Percentiles rank a stretch among this genome's conserved stretches.
Evolutionary conservation across 2,888 invertebrate species (phyloP).

Genomic region (Saturnia pavonia): DNA sequence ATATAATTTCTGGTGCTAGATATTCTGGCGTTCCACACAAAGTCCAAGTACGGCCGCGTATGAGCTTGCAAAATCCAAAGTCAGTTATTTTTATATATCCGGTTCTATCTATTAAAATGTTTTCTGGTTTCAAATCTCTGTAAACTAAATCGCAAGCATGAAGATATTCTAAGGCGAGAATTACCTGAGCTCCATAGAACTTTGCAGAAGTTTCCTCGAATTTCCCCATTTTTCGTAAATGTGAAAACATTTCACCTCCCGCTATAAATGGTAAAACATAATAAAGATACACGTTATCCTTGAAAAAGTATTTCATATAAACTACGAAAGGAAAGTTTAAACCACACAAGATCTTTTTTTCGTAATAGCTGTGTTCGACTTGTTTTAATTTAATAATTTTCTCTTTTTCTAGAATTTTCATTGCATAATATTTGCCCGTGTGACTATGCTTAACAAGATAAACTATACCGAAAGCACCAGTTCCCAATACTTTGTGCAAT

Average conservation of each 20-base stretch:
- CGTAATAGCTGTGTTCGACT: conserved; percentile 92
- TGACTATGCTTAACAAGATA: conserved; percentile 84
- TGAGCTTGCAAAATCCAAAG: conserved; percentile 96
- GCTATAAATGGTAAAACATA: conserved; percentile 90
- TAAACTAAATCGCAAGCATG: conserved; percentile 94
- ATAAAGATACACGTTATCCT: conserved; percentile 92
- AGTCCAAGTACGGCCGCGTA: conserved; percentile 91
- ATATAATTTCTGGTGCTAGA: conserved; percentile 95
- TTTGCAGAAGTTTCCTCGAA: conserved; percentile 89
- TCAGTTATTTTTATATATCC: conserved; percentile 95
- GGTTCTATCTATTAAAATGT: conserved; percentile 89
- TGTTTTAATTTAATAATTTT: conserved; percentile 94
- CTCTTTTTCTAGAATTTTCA: conserved; percentile 94
- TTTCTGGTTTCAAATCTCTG: conserved; percentile 96
- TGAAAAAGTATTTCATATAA: conserved; percentile 91
- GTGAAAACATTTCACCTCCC: conserved; percentile 94
- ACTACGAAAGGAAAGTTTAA: conserved; percentile 95
- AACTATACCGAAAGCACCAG: conserved; percentile 95
- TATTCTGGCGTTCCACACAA: conserved; percentile 99
- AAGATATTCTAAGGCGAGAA: conserved; percentile 94
- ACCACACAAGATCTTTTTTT: conserved; percentile 93
- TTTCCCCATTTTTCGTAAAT: conserved; percentile 84
- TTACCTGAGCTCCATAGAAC: conserved; percentile 95
- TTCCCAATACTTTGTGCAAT: conserved; percentile 88
- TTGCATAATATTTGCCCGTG: conserved; percentile 86